These are phyloP conservation scores for Willisornis vidua DNA, from an alignment of 2,113 vertebrate genomes.

Conservation along the genomic window DNA sequence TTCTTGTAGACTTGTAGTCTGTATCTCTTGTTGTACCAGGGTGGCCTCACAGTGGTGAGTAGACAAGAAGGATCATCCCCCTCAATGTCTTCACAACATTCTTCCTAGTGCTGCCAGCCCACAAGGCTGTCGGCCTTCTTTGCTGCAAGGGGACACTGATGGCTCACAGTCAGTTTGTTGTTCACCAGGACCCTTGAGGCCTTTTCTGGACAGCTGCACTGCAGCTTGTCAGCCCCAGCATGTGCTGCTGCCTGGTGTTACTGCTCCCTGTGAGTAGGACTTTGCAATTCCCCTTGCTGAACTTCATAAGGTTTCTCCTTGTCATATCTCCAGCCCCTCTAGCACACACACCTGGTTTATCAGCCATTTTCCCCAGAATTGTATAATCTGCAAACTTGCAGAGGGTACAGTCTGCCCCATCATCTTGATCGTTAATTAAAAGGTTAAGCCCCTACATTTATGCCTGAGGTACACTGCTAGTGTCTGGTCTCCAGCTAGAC, in stretches of 20 bases:
- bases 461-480: not conserved
- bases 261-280: not conserved
- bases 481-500: not conserved
- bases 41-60: not conserved
- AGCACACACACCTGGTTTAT: not conserved
- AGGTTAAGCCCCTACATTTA: not conserved
- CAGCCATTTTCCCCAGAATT: not conserved
- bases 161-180: not conserved
- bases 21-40: rapidly evolving
- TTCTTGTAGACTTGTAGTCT: not conserved
- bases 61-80: not conserved
- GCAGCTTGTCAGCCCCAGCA: not conserved
- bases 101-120: not conserved
- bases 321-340: not conserved
- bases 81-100: not conserved
- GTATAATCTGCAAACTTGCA: not conserved
- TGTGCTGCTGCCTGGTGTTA: not conserved
- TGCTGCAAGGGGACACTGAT: not conserved
- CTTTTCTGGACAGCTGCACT: not conserved
- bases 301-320: not conserved
- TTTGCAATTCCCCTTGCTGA: not conserved
- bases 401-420: not conserved
- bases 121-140: not conserved
- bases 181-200: not conserved
- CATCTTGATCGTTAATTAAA: not conserved